Evolutionary conservation across 2,888 invertebrate genomes (phyloP), one percentile per base, ranked within the genome.

Genomic region (Synanthedon vespiformis): DNA sequence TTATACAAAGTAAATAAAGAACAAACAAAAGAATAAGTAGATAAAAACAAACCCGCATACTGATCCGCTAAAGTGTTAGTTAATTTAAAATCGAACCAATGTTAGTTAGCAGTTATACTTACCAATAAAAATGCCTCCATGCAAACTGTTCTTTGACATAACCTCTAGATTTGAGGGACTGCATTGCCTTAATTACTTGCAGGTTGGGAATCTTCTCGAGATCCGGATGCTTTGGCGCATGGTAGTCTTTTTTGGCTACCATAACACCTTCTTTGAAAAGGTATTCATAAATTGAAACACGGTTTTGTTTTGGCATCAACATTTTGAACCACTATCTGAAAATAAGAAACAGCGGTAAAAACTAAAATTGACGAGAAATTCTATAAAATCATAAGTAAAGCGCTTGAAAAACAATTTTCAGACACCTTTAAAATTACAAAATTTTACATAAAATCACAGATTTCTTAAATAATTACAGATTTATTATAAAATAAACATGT

Each of bases 231-330:
- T 96, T 97, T n/a, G 97, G 95, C 52, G 96, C 95, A 89, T 97
- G 95, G 84, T 95, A 96, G 87, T 99, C 99, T 78, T 99, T 99
- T 84, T 98, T 98, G 10, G 99, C 99, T 68, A 99, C 99, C 92
- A 99, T 94, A 58, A 99, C 99, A 80, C 99, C 99, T 89, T 99
- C 99, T 80, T 97, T 97, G 85, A 99, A 98, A 68, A 99, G 92
- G 89, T 96, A 95, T 82, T 99, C 99, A 87, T 96, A 99, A 80
- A 99, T 99, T 67, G 95, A 90, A 65, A 96, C 94, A 76, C 98
- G 93, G 84, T 98, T 97, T 89, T 96, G 95, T 90, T 98, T 99
- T 72, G 99, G 98, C 97, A 99, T 99, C 96, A 99, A 97, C 99
- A 99, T 99, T 86, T 95, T 97, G 85, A 77, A 64, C 68, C 70